Evolutionary conservation across 2,113 vertebrate genomes (phyloP).

Genomic region (Pipa parva): DNA sequence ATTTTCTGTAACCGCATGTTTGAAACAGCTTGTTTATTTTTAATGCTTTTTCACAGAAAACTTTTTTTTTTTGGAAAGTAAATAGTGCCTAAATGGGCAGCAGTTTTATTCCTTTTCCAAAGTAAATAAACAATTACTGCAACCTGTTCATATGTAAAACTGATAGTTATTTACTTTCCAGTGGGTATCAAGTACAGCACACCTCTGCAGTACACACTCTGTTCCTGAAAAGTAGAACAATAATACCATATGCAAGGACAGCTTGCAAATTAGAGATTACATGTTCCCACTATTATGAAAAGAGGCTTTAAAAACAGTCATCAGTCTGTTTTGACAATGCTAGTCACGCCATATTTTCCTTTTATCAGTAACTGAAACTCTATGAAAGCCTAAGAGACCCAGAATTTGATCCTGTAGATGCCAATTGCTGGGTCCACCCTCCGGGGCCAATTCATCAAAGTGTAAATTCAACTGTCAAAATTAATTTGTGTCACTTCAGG

Average conservation of each 20-base stretch:
- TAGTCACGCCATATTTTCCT: slow-evolving; percentile 4
- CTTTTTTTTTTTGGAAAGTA: neutral
- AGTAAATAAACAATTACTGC: slow-evolving; percentile 20
- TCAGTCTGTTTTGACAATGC: slow-evolving; percentile 36
- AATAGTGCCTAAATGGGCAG: neutral
- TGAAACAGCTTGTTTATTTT: slow-evolving; percentile 4
- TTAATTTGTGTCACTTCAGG: too few relatives aligned
- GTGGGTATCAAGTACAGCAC: neutral
- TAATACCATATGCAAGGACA: slow-evolving; percentile 40
- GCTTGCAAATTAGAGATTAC: slow-evolving; percentile 37
- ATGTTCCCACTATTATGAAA: slow-evolving; percentile 37
- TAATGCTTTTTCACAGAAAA: neutral
- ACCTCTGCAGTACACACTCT: slow-evolving; percentile 27
- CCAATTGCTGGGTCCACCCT: neutral
- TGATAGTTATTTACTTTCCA: slow-evolving; percentile 19
- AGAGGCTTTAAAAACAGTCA: slow-evolving; percentile 28
- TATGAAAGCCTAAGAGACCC: neutral
- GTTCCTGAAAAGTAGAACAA: slow-evolving; percentile 27
- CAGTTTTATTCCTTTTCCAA: neutral
- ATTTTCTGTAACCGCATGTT: neutral
- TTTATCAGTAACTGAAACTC: slow-evolving; percentile 20
- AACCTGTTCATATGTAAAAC: slow-evolving; percentile 1
- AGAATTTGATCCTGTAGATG: slow-evolving; percentile 24
- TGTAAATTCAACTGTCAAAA: too few relatives aligned
- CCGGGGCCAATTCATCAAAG: too few relatives aligned